phyloP scores from a whole-genome alignment of 2,113 vertebrate species.

The Phoxinus phoxinus region DNA sequence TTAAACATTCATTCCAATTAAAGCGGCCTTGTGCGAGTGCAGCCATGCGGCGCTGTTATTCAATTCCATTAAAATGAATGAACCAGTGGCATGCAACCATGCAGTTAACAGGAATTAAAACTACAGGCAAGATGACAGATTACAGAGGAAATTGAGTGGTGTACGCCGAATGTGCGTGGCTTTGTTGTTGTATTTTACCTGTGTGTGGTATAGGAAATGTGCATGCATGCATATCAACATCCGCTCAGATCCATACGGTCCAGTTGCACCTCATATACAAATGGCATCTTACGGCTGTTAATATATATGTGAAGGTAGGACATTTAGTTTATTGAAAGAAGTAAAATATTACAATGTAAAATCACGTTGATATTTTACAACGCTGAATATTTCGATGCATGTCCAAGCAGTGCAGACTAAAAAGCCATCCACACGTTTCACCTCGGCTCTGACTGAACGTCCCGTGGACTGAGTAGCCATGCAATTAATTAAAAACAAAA shows the following conservation, averaged over 20 bases:
- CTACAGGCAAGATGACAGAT: conserved; percentile 81
- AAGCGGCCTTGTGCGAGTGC: conserved; percentile 74
- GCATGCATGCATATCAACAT: conserved; percentile 34
- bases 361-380: not conserved
- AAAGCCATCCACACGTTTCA: conserved; percentile 54
- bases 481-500: conserved; percentile 83
- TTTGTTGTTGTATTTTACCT: conserved; percentile 54
- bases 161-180: conserved; percentile 44
- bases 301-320: not conserved
- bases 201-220: conserved; percentile 8
- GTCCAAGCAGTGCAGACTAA: not conserved
- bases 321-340: not conserved
- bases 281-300: not conserved
- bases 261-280: not conserved
- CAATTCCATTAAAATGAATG: conserved; percentile 82
- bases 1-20: conserved; percentile 78
- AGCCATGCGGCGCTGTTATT: conserved; percentile 80
- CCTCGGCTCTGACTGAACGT: conserved; percentile 52
- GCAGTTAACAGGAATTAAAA: conserved; percentile 85
- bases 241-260: not conserved
- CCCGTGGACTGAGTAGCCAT: conserved; percentile 72
- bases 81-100: conserved; percentile 78
- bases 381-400: not conserved
- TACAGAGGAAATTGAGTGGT: conserved; percentile 69
- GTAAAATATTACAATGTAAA: not conserved